phyloP scores from a whole-genome alignment of 2,888 invertebrate genomes.

The Latheticus oryzae region DNA sequence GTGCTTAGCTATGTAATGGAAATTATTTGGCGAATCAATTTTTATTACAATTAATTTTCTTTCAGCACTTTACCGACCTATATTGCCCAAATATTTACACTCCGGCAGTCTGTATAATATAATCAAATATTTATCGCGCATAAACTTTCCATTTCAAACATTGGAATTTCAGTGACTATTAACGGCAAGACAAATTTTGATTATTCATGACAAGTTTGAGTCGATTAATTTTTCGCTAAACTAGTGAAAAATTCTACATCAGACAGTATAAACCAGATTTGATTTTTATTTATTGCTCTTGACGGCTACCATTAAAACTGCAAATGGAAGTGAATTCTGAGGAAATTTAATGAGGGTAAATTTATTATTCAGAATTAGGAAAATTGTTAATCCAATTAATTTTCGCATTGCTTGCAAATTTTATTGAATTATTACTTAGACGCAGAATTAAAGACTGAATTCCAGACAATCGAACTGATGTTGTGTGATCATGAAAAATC shows the following conservation, averaged over 20 bases:
- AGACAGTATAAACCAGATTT: not conserved
- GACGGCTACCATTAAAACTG: too few species aligned
- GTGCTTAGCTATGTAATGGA: not conserved
- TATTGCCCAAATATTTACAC: conserved; percentile 42
- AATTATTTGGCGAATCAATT: conserved; percentile 11
- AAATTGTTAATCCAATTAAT: too few species aligned
- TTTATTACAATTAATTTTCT: conserved; percentile 39
- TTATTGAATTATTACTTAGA: too few species aligned
- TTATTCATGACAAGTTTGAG: conserved; percentile 22
- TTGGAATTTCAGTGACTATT: conserved; percentile 27
- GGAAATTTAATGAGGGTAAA: too few species aligned
- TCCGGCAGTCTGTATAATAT: conserved; percentile 41
- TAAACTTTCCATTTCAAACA: conserved; percentile 43
- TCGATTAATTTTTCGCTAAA: conserved; percentile 13
- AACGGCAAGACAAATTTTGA: conserved; percentile 22
- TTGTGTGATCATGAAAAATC: conserved; percentile 2
- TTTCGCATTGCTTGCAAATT: not conserved
- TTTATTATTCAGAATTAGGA: too few species aligned
- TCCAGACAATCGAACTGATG: not conserved
- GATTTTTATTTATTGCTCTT: conserved; percentile 1
- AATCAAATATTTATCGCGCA: conserved; percentile 41
- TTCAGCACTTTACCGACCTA: conserved; percentile 33
- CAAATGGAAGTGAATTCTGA: too few species aligned
- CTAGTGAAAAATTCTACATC: not conserved
- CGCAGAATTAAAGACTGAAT: not conserved